Evolutionary conservation across 1,140 invertebrate genomes (phyloP), one percentile per base, ranked within the genome.

Genomic region (Zophobas morio): DNA sequence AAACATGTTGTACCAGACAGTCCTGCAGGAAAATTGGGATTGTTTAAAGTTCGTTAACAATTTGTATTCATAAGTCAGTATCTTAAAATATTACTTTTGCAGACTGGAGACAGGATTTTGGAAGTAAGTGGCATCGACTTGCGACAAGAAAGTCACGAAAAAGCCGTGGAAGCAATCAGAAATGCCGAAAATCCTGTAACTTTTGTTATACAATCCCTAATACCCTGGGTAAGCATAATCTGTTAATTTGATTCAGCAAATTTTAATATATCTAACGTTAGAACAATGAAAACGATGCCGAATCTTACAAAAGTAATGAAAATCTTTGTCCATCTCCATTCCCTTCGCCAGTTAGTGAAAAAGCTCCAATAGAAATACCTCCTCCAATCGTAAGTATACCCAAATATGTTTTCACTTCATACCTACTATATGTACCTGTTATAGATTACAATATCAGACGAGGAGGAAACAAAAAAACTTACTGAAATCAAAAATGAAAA

Each of bases 1-100:
- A 99, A 99, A 87, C 97, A 98, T 86, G 97, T 99, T 4, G 90
- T 99, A 40, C 92, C 95, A 1, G 93, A 97, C 78, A 99, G 96
- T 89, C 97, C 98, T n/a, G 98, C 98, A 2, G 96, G 96, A 47
- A 90, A 91, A 82, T 94, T 94, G 82, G 96, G 95, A 37, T 92
- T 94, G 80, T 88, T 99, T 35, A 96, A 97, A 89, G 94, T 95
- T 88, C 85, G 70, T 75, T 57, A 49, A 20, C 20, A 74, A 5
- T 32, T 3, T n/a, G 56, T 60, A 6, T 6, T 35, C 36, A 35
- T 35, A 54, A 76, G 56, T 36, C 49, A 56, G 35, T 54, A 37
- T 71, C n/a, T 33, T 20, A 6, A 37, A 40, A n/a, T 46, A 8
- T 36, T 47, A 56, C 39, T 57, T 80, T 88, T 89, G 81, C 82